Evolutionary conservation across 1,140 invertebrate genomes (phyloP).

Genomic region (Lutraria rhynchaena): DNA sequence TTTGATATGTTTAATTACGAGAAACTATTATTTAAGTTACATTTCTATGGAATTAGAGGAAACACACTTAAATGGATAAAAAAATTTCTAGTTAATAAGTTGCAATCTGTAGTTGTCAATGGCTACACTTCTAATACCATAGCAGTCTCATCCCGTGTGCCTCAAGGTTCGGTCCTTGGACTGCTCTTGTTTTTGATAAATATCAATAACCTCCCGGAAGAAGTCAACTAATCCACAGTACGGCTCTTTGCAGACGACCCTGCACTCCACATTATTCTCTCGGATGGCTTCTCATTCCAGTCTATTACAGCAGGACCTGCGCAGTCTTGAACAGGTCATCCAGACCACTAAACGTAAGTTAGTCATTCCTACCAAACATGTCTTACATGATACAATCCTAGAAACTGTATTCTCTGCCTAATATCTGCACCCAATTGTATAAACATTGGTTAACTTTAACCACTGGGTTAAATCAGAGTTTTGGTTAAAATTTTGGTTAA

Average conservation of each 20-base stretch:
- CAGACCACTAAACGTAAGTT: constrained; percentile 22
- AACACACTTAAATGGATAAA: neutral
- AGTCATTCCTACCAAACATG: neutral
- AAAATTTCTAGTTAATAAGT: neutral
- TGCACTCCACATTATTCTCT: neutral
- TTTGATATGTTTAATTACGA: neutral
- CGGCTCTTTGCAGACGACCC: neutral
- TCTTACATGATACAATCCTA: neutral
- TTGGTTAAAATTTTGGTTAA: no score
- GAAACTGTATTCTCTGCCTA: no score
- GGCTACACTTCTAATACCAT: neutral
- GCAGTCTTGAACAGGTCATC: constrained; percentile 7
- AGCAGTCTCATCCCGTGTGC: neutral
- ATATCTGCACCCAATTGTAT: neutral
- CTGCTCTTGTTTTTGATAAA: neutral
- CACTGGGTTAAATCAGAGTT: no score
- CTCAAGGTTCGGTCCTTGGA: neutral
- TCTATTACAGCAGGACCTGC: constrained; percentile 30
- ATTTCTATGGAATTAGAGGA: constrained; percentile 1
- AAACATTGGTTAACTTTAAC: no score
- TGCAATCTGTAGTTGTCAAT: neutral
- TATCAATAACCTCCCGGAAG: neutral
- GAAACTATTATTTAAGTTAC: neutral
- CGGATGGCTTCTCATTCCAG: neutral
- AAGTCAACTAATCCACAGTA: neutral